phyloP scores from a whole-genome alignment of 2,113 vertebrate species.

The Platycercus adscitus region DNA sequence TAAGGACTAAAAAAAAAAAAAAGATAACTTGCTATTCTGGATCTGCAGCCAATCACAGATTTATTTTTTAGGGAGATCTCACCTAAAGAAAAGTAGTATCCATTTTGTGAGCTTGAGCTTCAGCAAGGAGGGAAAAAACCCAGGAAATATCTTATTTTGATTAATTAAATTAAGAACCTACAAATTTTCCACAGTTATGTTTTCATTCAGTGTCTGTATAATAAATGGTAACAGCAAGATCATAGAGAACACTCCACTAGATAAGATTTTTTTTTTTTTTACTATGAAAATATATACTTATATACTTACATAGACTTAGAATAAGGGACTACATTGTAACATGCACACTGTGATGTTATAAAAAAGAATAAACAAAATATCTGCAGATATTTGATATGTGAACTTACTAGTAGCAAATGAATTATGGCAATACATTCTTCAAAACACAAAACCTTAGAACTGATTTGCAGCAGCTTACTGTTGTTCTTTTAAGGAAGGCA shows the following conservation, averaged over 20 bases:
- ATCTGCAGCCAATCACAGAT: not conserved
- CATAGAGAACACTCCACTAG: not conserved
- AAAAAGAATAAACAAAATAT: not conserved
- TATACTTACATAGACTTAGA: not conserved
- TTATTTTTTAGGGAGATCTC: not conserved
- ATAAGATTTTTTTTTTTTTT: not conserved
- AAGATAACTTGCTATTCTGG: not conserved
- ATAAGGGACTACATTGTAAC: not conserved
- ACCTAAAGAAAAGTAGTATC: not conserved
- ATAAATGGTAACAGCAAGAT: not conserved
- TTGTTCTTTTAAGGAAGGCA: not conserved
- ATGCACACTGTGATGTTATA: not conserved
- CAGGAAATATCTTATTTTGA: not conserved
- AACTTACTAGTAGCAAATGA: not conserved
- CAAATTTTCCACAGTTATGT: not conserved
- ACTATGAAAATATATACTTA: not conserved
- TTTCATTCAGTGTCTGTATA: not conserved
- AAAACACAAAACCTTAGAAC: not conserved
- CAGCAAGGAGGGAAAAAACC: fast-evolving
- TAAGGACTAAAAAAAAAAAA: not conserved
- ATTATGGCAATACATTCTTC: not conserved
- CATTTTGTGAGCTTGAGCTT: not conserved
- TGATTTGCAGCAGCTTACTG: not conserved
- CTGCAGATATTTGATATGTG: not conserved
- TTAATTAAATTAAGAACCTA: not conserved